A percentile compares a stretch with the other conserved stretches of the same genome.
phyloP scores from a whole-genome alignment of 2,888 invertebrate genomes.

The Strigamia crassipes region DNA sequence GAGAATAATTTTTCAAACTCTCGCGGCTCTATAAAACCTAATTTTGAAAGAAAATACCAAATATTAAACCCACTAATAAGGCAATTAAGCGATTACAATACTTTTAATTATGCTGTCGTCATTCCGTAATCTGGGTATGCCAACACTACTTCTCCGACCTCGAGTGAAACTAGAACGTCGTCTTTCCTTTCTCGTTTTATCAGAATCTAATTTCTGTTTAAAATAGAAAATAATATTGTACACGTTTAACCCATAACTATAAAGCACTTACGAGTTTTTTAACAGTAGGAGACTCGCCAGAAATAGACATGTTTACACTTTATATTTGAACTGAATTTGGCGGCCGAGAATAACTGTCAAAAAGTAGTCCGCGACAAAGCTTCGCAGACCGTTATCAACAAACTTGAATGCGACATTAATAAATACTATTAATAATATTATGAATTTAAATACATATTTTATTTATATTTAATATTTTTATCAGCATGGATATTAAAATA shows the following conservation, averaged over 20 bases:
- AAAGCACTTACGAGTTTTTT: too few species aligned
- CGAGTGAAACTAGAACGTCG: neutral
- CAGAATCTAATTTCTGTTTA: neutral
- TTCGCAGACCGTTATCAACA: neutral
- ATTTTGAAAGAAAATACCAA: too few species aligned
- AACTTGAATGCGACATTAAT: neutral
- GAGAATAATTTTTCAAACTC: too few species aligned
- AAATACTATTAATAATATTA: neutral
- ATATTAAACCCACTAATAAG: too few species aligned
- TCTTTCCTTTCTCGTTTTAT: neutral
- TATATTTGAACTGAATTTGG: neutral
- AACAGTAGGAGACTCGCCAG: too few species aligned
- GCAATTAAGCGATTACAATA: too few species aligned
- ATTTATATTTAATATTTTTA: too few species aligned
- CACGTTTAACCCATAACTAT: too few species aligned
- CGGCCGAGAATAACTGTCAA: neutral
- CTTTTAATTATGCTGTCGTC: neutral
- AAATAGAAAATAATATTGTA: too few species aligned
- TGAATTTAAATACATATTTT: too few species aligned
- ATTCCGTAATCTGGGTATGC: neutral
- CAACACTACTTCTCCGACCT: neutral
- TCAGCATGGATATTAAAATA: neutral
- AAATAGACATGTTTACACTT: neutral
- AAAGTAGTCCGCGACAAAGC: too few species aligned
- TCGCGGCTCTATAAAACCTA: too few species aligned